These are phyloP conservation scores for Porites australiensis DNA, from an alignment of 64 coral and sea anemone genomes.

Conservation along the genomic window DNA sequence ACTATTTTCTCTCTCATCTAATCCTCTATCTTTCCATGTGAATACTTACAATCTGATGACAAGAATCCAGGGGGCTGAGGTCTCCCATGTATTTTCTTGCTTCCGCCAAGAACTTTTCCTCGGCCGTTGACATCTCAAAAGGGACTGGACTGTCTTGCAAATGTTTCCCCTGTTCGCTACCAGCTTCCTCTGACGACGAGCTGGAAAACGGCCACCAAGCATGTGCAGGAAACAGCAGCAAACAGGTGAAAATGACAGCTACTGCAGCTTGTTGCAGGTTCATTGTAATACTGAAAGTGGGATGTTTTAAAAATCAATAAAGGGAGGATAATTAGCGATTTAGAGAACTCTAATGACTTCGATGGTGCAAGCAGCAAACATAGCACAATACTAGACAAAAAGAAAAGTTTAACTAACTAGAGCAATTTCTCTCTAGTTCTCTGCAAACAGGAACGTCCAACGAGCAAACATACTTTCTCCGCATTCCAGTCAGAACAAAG, in stretches of 20 bases:
- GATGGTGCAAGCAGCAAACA: neutral
- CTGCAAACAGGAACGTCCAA: too few relatives aligned
- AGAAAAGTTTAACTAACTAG: too few relatives aligned
- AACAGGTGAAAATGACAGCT: neutral
- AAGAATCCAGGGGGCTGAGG: constrained; percentile 84
- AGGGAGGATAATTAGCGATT: neutral
- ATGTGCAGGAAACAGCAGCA: neutral
- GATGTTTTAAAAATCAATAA: neutral
- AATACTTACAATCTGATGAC: constrained; percentile 91
- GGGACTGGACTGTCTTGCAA: constrained; percentile 87
- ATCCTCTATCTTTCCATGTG: neutral
- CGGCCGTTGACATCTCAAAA: constrained; percentile 95
- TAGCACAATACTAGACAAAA: too few relatives aligned
- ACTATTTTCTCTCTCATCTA: too few relatives aligned
- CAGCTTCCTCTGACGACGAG: constrained; percentile 29
- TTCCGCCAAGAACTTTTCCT: constrained; percentile 90
- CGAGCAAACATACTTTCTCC: too few relatives aligned
- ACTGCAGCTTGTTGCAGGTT: neutral
- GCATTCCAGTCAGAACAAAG: too few relatives aligned
- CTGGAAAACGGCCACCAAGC: constrained; percentile 74
- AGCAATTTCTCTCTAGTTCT: too few relatives aligned
- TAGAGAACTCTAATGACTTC: neutral
- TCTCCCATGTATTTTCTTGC: constrained; percentile 92
- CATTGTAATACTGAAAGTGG: constrained; percentile 9
- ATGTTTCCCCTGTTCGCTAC: constrained; percentile 57